Conservation (phyloP, 2,797 vertebrate genomes). For the Clamator glandarius region DNA sequence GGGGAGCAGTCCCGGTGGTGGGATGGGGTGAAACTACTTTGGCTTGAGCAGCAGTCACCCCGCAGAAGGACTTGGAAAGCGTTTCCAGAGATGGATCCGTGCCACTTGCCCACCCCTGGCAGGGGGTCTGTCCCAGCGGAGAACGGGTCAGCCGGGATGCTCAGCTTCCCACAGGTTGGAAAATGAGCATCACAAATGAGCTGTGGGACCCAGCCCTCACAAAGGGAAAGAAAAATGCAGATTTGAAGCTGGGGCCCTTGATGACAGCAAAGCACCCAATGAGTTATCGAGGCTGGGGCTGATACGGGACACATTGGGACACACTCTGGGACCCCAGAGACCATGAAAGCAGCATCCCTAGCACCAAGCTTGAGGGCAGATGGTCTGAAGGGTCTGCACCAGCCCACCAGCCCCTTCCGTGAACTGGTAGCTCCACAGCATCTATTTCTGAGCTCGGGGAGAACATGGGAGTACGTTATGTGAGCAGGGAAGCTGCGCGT, state of each 20-base stretch:
- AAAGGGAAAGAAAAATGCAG: background rate
- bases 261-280: background rate
- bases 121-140: background rate
- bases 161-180: background rate
- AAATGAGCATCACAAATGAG: rapidly evolving
- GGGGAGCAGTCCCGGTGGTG: background rate
- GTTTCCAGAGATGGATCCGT: background rate
- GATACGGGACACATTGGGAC: rapidly evolving
- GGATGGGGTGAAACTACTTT: background rate
- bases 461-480: rapidly evolving
- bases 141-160: background rate
- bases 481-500: background rate
- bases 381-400: background rate
- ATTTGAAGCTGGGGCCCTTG: background rate
- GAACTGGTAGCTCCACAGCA: background rate
- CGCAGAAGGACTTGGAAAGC: background rate
- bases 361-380: background rate
- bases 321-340: background rate
- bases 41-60: rapidly evolving
- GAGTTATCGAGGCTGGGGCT: background rate
- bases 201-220: background rate
- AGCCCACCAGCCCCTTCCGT: background rate
- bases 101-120: background rate
- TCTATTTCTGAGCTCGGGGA: background rate
- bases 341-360: rapidly evolving